A percentile compares a stretch with the other conserved stretches of the same genome.
These are phyloP conservation scores for Macaria liturata DNA, from an alignment of 2,888 invertebrate species.

Conservation along the genomic window DNA sequence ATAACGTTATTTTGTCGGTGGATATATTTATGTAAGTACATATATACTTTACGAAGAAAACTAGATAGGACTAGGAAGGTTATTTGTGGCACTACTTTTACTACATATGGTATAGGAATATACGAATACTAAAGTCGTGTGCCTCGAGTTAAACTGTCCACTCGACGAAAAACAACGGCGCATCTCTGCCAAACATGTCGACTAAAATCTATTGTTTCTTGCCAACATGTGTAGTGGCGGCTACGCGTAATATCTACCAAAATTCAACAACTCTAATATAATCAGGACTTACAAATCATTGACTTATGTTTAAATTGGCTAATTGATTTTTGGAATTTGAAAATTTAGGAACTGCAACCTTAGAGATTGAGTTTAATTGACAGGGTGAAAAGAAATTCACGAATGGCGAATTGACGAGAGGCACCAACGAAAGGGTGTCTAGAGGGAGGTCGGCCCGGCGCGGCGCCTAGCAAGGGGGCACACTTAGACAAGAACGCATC, in stretches of 20 bases:
- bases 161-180: too few relatives aligned
- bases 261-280: neutral
- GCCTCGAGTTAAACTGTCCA: slow-evolving; percentile 44
- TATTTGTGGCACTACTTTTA: slow-evolving; percentile 68
- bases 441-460: slow-evolving; percentile 22
- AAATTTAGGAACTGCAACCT: slow-evolving; percentile 40
- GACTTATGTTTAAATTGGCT: neutral
- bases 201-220: too few relatives aligned
- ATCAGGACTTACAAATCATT: slow-evolving; percentile 17
- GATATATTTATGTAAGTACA: slow-evolving; percentile 37
- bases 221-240: too few relatives aligned
- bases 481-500: too few relatives aligned
- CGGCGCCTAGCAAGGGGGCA: too few relatives aligned
- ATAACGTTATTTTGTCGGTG: slow-evolving; percentile 39
- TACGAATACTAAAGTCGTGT: slow-evolving; percentile 56
- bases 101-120: slow-evolving; percentile 47
- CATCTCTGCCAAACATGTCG: too few relatives aligned
- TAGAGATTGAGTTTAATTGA: slow-evolving; percentile 67
- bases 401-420: slow-evolving; percentile 72
- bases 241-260: neutral
- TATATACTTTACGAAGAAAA: slow-evolving; percentile 48
- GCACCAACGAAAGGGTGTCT: slow-evolving; percentile 61
- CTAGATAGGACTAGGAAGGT: slow-evolving; percentile 36
- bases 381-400: slow-evolving; percentile 69
- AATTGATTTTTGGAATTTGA: slow-evolving; percentile 11